These are phyloP conservation scores for Nothocercus julius DNA, from an alignment of 2,113 vertebrate genomes.

Conservation along the genomic window DNA sequence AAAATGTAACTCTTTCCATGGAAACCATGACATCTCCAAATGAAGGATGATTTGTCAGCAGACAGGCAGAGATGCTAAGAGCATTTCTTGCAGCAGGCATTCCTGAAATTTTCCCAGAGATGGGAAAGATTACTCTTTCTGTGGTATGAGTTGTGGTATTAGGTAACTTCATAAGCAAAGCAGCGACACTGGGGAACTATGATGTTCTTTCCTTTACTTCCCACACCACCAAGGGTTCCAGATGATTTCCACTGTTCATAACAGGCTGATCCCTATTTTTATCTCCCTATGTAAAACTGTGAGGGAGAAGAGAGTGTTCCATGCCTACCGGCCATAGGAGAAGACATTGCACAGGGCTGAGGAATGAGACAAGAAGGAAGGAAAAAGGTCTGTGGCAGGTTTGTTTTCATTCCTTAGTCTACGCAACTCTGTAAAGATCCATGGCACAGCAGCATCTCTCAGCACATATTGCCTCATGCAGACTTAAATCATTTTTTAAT, in stretches of 20 bases:
- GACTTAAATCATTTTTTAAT: conserved; percentile 35
- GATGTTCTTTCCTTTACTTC: not conserved
- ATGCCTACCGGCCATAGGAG: fast-evolving
- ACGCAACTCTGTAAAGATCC: not conserved
- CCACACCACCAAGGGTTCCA: not conserved
- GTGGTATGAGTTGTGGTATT: not conserved
- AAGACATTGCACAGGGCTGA: not conserved
- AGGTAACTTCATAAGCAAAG: not conserved
- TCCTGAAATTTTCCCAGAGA: conserved; percentile 13
- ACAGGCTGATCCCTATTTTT: not conserved
- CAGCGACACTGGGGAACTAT: not conserved
- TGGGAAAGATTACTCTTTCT: not conserved
- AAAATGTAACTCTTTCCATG: conserved; percentile 16
- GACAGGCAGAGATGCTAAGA: not conserved
- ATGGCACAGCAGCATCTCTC: not conserved
- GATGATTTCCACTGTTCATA: not conserved
- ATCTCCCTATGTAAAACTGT: not conserved
- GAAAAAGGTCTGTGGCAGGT: not conserved
- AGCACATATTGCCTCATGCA: not conserved
- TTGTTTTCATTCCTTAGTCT: not conserved
- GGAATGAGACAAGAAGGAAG: not conserved
- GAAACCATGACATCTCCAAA: conserved; percentile 39
- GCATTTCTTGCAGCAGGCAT: not conserved
- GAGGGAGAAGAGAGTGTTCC: not conserved
- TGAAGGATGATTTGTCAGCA: conserved; percentile 15